These are phyloP conservation scores for Helobdella robusta DNA, from an alignment of 2,888 invertebrate genomes.

Conservation along the genomic window DNA sequence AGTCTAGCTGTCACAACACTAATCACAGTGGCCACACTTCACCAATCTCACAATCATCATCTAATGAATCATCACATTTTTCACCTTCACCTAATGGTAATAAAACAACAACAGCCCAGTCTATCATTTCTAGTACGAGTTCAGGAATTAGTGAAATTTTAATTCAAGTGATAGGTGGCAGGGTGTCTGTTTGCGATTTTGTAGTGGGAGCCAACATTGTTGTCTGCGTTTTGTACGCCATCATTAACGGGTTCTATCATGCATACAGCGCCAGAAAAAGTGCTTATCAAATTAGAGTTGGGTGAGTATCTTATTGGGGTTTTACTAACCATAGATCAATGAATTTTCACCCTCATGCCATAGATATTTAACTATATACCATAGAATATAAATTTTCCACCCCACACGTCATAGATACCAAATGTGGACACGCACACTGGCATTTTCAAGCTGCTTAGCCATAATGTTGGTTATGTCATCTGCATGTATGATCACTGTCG, in stretches of 20 bases:
- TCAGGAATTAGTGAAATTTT: too few species aligned
- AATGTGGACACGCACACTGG: constrained; percentile 20
- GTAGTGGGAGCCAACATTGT: constrained; percentile 19
- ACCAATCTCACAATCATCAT: too few species aligned
- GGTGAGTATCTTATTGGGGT: neutral
- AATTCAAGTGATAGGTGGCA: constrained; percentile 8
- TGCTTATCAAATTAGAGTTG: constrained; percentile 20
- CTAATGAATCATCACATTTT: too few species aligned
- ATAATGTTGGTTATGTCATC: constrained; percentile 20
- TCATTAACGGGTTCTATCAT: constrained; percentile 21
- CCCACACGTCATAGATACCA: constrained; percentile 17
- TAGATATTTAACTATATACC: neutral
- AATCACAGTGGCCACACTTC: too few species aligned
- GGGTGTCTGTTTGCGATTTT: constrained; percentile 11
- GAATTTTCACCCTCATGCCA: neutral
- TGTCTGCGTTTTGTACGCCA: constrained; percentile 23
- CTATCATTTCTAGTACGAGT: too few species aligned
- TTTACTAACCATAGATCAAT: neutral
- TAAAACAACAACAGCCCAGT: too few species aligned
- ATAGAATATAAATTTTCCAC: neutral
- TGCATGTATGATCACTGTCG: constrained; percentile 23
- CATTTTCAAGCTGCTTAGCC: neutral
- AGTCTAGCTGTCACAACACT: constrained; percentile 21
- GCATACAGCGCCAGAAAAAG: constrained; percentile 17
- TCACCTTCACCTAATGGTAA: too few species aligned